phyloP scores from a whole-genome alignment of 1,140 invertebrate genomes.

The Tetramorium simillimum region DNA sequence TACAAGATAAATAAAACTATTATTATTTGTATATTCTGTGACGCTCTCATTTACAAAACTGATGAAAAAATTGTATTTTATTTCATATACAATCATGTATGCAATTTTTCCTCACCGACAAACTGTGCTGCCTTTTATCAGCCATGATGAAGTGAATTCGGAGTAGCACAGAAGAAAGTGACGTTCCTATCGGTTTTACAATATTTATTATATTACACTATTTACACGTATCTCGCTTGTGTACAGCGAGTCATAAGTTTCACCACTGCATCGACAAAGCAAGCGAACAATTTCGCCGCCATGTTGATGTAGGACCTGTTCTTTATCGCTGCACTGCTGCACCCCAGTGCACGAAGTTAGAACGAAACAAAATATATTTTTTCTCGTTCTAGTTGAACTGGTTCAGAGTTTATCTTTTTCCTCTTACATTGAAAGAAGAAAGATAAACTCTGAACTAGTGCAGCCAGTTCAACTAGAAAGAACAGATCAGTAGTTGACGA shows the following conservation, averaged over 20 bases:
- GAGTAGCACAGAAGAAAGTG: not conserved
- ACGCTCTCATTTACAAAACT: not conserved
- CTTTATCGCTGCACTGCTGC: no score
- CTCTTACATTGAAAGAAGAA: no score
- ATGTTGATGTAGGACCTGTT: not conserved
- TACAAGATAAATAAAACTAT: not conserved
- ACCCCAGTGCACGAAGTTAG: no score
- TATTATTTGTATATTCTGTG: not conserved
- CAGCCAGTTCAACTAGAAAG: no score
- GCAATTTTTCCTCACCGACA: slow-evolving; percentile 55
- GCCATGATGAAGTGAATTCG: slow-evolving; percentile 34
- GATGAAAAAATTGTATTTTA: not conserved
- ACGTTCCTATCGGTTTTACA: not conserved
- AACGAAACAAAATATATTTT: no score
- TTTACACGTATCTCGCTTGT: not conserved
- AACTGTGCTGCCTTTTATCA: slow-evolving; percentile 70
- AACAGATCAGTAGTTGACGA: no score
- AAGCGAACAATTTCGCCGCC: not conserved
- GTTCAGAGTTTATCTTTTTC: no score
- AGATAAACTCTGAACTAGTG: no score
- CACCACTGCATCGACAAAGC: not conserved
- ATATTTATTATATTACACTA: not conserved
- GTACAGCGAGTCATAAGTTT: not conserved
- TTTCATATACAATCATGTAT: not conserved
- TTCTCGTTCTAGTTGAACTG: no score